These are phyloP conservation scores for Perccottus glenii DNA, from an alignment of 2,113 vertebrate species.

Conservation along the genomic window DNA sequence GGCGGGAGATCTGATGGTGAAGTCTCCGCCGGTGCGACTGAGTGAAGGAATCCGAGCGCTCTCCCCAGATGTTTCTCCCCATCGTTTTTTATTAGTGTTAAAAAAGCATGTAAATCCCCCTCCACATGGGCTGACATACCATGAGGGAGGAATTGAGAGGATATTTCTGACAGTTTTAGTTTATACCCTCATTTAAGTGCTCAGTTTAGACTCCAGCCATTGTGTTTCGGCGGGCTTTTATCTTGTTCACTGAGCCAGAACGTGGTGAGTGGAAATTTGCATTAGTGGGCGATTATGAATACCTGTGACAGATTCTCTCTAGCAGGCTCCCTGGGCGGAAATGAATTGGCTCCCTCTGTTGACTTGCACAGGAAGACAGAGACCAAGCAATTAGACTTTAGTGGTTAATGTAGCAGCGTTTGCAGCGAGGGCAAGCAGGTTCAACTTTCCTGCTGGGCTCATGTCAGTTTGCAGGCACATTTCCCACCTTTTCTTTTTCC, in stretches of 20 bases:
- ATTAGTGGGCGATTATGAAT: slow-evolving; percentile 84
- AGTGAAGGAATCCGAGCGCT: slow-evolving; percentile 63
- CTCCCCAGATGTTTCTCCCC: slow-evolving; percentile 73
- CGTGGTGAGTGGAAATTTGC: slow-evolving; percentile 77
- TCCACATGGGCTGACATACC: slow-evolving; percentile 63
- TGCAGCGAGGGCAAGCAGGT: slow-evolving; percentile 77
- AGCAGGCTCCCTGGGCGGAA: slow-evolving; percentile 76
- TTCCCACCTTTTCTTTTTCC: slow-evolving; percentile 39
- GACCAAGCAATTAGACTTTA: slow-evolving; percentile 83
- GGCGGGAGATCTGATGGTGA: slow-evolving; percentile 64
- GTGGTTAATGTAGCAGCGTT: slow-evolving; percentile 83
- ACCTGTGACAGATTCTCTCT: slow-evolving; percentile 82
- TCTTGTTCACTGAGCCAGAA: slow-evolving; percentile 78
- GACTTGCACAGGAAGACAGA: slow-evolving; percentile 78
- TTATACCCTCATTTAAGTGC: slow-evolving; percentile 80
- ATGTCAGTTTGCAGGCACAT: slow-evolving; percentile 73
- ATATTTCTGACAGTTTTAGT: slow-evolving; percentile 79
- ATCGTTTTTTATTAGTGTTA: slow-evolving; percentile 70
- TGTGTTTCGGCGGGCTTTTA: slow-evolving; percentile 80
- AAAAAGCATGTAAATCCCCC: slow-evolving; percentile 70
- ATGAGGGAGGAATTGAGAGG: slow-evolving; percentile 67
- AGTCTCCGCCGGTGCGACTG: slow-evolving; percentile 59
- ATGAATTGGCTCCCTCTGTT: slow-evolving; percentile 80
- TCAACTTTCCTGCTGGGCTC: slow-evolving; percentile 80
- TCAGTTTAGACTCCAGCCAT: slow-evolving; percentile 77